Evolutionary conservation across 1,140 invertebrate genomes (phyloP), one percentile per base, ranked within the genome.

Genomic region (Anoplophora glabripennis): DNA sequence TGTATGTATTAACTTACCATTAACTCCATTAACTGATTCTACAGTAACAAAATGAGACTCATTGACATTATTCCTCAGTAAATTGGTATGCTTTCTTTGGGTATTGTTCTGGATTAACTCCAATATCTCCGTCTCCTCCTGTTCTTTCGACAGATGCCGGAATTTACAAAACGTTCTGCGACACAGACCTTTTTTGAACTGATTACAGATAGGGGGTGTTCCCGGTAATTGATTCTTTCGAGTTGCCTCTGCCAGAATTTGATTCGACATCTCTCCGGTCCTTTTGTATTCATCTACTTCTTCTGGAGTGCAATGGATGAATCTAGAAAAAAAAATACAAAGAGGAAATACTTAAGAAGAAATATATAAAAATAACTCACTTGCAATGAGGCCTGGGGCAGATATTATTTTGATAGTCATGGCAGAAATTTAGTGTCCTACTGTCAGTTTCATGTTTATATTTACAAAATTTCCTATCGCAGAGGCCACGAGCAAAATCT

Each of bases 361-460:
- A 11, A 15, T 21, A 53, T 37, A 17, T 28, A 15, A 18, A 48
- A n/a, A n/a, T n/a, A 35, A 67, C 73, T 71, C 62, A 77, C 74
- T 75, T 77, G 67, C 81, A 83, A 42, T 83, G 83, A 0, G 80
- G 75, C 66, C 86, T 79, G 12, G 80, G 78, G 68, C 86, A 89
- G 52, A 82, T 80, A 10, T 82, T 85, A 73, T 92, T 92, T 74
- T 92, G 90, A 76, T 82, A 92, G 72, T 93, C 90, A 71, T 92
- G 89, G 71, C 90, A 93, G 72, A 93, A 92, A n/a, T 83, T 78
- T n/a, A 77, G 67, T 0, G 44, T 76, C 66, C 34, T 77, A 70
- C 47, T 77, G 64, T 75, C 81, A 67, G 75, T 75, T 62, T 83
- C 81, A 53, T 90, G 88, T 18, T 83, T 78, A 68, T 84, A 91